These are phyloP conservation scores for Orchesella cincta DNA, from an alignment of 1,140 invertebrate species.

Conservation along the genomic window DNA sequence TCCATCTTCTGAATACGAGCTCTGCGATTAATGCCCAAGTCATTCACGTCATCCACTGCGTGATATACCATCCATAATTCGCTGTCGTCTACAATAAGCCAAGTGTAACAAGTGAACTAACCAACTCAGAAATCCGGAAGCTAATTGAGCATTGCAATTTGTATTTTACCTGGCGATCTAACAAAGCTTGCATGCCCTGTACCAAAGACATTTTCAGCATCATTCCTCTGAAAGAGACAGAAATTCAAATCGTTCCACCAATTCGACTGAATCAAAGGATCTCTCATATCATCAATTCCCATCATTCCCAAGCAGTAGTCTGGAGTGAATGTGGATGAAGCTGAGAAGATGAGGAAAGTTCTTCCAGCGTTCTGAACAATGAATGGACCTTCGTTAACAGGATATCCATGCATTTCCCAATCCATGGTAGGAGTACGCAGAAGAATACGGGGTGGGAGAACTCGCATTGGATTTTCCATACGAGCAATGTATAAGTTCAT, in stretches of 20 bases:
- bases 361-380: conserved; percentile 39
- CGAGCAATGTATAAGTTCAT: conserved; percentile 27
- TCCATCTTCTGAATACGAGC: conserved; percentile 26
- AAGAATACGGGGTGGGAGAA: neutral
- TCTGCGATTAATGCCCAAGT: neutral
- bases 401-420: conserved; percentile 29
- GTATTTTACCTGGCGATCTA: conserved; percentile 22
- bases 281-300: conserved; percentile 41
- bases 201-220: neutral
- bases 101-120: neutral
- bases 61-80: conserved; percentile 30
- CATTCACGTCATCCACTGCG: conserved; percentile 8
- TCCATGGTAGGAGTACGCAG: conserved; percentile 4
- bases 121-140: neutral
- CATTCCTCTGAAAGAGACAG: conserved; percentile 29
- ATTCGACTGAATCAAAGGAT: conserved; percentile 38
- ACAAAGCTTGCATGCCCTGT: neutral
- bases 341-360: conserved; percentile 42
- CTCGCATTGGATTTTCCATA: neutral
- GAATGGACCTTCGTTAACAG: conserved; percentile 44
- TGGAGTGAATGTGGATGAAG: conserved; percentile 37
- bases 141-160: neutral
- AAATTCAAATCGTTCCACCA: conserved; percentile 42
- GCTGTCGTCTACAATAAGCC: neutral
- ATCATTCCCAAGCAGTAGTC: conserved; percentile 46